Evolutionary conservation across 2,797 vertebrate genomes (phyloP).

Genomic region (Mareca strepera): DNA sequence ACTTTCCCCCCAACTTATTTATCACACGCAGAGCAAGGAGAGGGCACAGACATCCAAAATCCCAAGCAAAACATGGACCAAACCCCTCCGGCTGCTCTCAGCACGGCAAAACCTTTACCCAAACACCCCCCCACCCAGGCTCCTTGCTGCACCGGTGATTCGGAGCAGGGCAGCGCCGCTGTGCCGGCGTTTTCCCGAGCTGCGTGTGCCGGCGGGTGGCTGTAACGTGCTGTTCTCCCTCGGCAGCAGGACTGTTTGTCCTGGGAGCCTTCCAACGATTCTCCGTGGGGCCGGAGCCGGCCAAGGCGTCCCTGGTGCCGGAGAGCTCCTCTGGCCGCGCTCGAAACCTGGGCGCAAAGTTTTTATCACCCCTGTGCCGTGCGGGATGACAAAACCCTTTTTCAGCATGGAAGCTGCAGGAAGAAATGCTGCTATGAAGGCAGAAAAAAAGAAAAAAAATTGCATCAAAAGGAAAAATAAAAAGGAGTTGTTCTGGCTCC

Average conservation of each 20-base stretch:
- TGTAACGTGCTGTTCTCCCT: conserved; percentile 22
- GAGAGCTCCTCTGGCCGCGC: not conserved
- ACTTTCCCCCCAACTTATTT: not conserved
- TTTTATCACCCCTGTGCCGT: not conserved
- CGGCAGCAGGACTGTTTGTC: not conserved
- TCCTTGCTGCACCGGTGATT: not conserved
- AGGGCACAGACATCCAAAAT: not conserved
- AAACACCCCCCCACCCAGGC: not conserved
- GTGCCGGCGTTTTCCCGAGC: not conserved
- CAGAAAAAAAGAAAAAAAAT: not conserved
- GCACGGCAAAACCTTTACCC: not conserved
- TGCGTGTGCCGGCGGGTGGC: not conserved
- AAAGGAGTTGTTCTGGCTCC: not conserved
- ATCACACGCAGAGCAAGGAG: not conserved
- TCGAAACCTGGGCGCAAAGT: not conserved
- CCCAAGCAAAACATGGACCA: not conserved
- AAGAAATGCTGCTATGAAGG: not conserved
- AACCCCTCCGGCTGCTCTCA: not conserved
- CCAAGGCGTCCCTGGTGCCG: not conserved
- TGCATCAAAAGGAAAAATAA: rapidly evolving
- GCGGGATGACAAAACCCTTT: not conserved
- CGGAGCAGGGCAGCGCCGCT: not conserved
- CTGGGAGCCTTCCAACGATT: conserved; percentile 39
- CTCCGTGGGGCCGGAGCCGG: not conserved
- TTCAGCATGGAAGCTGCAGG: rapidly evolving